A percentile compares a stretch with the other conserved stretches of the same genome.
Evolutionary conservation across 2,888 invertebrate genomes (phyloP).

Genomic region (Auanema freiburgensis): DNA sequence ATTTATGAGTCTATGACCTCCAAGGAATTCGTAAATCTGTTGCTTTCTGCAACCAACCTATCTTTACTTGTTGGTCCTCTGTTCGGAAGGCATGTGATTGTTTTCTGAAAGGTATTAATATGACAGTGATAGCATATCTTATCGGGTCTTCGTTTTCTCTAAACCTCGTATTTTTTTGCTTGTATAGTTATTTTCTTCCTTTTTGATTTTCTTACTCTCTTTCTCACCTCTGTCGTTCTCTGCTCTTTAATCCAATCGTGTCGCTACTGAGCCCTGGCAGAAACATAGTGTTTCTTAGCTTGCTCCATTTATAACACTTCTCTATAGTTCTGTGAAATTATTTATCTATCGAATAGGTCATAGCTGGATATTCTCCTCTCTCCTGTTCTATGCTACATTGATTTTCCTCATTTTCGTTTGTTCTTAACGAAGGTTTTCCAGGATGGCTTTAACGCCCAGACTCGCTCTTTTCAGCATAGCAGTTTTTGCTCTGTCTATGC

Average conservation of each 20-base stretch:
- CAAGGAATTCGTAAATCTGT: too few species aligned
- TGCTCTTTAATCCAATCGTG: neutral
- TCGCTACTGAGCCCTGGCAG: too few species aligned
- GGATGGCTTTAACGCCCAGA: constrained; percentile 24
- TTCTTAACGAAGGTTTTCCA: neutral
- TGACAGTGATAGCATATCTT: too few species aligned
- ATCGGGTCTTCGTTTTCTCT: neutral
- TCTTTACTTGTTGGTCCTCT: too few species aligned
- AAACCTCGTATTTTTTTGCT: neutral
- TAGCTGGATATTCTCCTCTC: neutral
- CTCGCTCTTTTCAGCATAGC: constrained; percentile 38
- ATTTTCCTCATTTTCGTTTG: neutral
- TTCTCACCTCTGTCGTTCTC: neutral
- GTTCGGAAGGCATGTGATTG: too few species aligned
- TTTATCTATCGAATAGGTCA: neutral
- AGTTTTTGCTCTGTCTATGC: constrained; percentile 37
- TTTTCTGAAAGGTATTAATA: too few species aligned
- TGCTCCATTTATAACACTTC: constrained; percentile 3
- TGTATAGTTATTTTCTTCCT: neutral
- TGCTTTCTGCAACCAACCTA: too few species aligned
- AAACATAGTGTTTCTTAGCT: neutral
- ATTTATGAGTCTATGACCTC: too few species aligned
- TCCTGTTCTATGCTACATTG: neutral
- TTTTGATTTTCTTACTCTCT: neutral
- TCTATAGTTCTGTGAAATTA: neutral